These are phyloP conservation scores for Rhegmatorhina hoffmannsi DNA, from an alignment of 2,113 vertebrate species.

Conservation along the genomic window DNA sequence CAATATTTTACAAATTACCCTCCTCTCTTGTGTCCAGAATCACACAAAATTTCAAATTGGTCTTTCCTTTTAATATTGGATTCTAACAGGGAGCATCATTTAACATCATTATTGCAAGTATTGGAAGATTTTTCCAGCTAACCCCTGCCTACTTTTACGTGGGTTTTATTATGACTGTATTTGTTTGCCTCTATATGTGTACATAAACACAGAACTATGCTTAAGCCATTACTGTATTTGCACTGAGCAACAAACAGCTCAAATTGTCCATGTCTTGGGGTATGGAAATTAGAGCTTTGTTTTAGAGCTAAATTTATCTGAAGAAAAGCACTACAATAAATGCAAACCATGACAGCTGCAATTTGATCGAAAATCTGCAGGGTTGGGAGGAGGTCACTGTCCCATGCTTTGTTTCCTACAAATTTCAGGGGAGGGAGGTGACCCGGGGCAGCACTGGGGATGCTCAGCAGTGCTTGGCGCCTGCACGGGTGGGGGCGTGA, in stretches of 20 bases:
- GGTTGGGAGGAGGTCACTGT: neutral
- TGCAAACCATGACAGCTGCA: neutral
- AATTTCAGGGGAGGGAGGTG: neutral
- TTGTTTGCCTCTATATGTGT: neutral
- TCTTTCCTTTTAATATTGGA: neutral
- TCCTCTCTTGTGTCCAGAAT: neutral
- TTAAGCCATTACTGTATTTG: neutral
- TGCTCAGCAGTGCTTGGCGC: neutral
- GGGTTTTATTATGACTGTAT: neutral
- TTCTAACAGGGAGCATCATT: neutral
- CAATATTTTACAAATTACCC: neutral
- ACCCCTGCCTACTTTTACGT: neutral
- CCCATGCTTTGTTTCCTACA: neutral
- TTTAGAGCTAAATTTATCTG: neutral
- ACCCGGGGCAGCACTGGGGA: neutral
- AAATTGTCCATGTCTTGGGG: neutral
- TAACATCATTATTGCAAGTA: neutral
- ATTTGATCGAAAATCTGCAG: constrained; percentile 35
- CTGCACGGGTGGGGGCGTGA: neutral
- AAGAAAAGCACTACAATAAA: constrained; percentile 18
- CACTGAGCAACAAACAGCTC: neutral
- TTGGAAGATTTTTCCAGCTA: neutral
- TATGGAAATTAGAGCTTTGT: constrained; percentile 4
- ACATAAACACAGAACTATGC: neutral
- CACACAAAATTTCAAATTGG: neutral